Evolutionary conservation across 2,797 vertebrate genomes (phyloP).

Genomic region (Emydoidea blandingii): DNA sequence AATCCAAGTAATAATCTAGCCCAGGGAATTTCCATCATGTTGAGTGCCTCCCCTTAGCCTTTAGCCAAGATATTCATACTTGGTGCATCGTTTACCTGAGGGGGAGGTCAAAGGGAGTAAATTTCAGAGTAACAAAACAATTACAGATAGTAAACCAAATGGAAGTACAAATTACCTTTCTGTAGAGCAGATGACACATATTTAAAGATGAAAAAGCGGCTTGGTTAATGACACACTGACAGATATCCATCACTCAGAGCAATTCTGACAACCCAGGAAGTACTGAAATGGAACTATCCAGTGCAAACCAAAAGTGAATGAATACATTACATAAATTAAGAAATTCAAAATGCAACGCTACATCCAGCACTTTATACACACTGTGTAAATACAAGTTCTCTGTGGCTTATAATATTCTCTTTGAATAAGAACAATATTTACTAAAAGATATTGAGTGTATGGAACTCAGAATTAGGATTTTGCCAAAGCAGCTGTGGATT

Average conservation of each 20-base stretch:
- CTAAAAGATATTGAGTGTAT: not conserved
- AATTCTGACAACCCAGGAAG: slow-evolving; percentile 32
- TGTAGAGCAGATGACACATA: not conserved
- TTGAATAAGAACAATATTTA: not conserved
- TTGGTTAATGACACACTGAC: not conserved
- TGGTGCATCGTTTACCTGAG: not conserved
- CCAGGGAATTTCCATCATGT: not conserved
- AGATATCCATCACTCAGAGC: slow-evolving; percentile 38
- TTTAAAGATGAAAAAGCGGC: slow-evolving; percentile 1
- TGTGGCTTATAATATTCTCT: no score
- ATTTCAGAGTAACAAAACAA: not conserved
- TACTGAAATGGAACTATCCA: not conserved
- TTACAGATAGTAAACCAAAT: accelerated
- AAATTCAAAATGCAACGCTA: not conserved
- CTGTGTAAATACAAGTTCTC: not conserved
- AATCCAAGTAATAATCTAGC: not conserved
- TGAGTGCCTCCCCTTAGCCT: not conserved
- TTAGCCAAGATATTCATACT: not conserved
- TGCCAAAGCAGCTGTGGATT: not conserved
- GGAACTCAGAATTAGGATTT: not conserved
- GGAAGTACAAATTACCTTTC: not conserved
- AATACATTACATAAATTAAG: not conserved
- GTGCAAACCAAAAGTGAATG: not conserved
- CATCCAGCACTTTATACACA: not conserved
- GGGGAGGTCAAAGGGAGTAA: not conserved